These are phyloP conservation scores for Rhinoderma darwinii DNA, from an alignment of 2,113 vertebrate genomes.

Conservation along the genomic window DNA sequence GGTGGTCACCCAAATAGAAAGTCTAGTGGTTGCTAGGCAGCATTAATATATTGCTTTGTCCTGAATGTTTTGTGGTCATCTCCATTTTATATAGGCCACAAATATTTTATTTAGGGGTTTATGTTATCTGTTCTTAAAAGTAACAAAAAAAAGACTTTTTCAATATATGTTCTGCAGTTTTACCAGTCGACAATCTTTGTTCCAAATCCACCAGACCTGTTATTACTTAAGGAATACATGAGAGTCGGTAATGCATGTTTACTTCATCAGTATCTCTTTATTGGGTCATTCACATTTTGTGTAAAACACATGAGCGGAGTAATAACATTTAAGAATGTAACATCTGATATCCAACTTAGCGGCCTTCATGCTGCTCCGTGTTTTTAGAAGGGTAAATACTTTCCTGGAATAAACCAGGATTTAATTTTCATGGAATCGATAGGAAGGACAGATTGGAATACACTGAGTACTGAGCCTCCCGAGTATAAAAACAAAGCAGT, in stretches of 20 bases:
- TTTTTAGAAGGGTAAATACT: conserved; percentile 42
- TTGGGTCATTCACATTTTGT: conserved; percentile 32
- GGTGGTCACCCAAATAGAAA: too few species aligned
- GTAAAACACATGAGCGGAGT: conserved; percentile 37
- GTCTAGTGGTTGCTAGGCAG: too few species aligned
- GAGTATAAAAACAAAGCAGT: conserved; percentile 24
- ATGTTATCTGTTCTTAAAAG: too few species aligned
- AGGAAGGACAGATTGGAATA: conserved; percentile 35
- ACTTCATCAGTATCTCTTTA: conserved; percentile 31
- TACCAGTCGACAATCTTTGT: not conserved
- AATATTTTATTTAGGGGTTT: too few species aligned
- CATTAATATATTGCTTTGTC: too few species aligned
- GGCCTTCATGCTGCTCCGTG: conserved; percentile 26
- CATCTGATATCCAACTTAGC: conserved; percentile 48
- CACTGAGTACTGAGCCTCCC: not conserved
- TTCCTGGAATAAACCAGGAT: conserved; percentile 50
- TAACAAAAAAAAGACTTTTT: not conserved
- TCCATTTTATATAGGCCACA: too few species aligned
- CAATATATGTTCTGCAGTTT: not conserved
- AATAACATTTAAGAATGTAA: conserved; percentile 51
- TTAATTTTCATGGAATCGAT: conserved; percentile 46
- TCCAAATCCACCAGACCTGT: not conserved
- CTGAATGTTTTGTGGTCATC: too few species aligned
- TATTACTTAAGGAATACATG: not conserved
- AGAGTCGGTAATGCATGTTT: conserved; percentile 18